These are phyloP conservation scores for Penaeus indicus DNA, from an alignment of 1,140 invertebrate genomes.

Conservation along the genomic window DNA sequence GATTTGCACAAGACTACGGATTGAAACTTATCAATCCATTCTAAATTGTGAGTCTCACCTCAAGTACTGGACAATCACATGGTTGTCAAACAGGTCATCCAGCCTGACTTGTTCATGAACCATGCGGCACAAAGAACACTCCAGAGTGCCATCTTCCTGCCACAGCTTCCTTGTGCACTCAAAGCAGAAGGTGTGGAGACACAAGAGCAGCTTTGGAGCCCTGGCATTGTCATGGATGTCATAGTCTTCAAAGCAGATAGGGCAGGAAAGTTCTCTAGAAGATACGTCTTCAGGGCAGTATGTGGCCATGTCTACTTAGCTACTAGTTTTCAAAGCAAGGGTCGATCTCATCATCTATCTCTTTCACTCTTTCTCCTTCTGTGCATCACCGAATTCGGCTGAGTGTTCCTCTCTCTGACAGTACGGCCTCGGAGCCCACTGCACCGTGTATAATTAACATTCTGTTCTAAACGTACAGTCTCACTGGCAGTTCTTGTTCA, in stretches of 20 bases:
- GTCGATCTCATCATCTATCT: too few species aligned
- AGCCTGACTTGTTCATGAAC: conserved; percentile 30
- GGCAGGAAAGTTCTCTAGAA: conserved; percentile 39
- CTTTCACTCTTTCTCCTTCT: too few species aligned
- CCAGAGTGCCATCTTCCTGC: conserved; percentile 38
- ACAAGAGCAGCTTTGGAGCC: conserved; percentile 48
- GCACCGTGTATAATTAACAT: too few species aligned
- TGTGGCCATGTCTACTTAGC: conserved; percentile 35
- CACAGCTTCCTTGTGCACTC: conserved; percentile 41
- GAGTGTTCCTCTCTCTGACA: too few species aligned
- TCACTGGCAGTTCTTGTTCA: too few species aligned
- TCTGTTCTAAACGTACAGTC: too few species aligned
- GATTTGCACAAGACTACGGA: too few species aligned
- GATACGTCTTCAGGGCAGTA: conserved; percentile 47
- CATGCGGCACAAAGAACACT: conserved; percentile 55
- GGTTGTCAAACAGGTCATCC: conserved; percentile 47
- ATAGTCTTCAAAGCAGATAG: conserved; percentile 59
- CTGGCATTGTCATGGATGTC: conserved; percentile 31
- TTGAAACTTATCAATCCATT: too few species aligned
- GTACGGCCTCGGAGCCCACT: too few species aligned
- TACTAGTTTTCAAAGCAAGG: too few species aligned
- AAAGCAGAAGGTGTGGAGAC: conserved; percentile 55
- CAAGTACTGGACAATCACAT: conserved; percentile 41
- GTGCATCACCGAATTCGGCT: too few species aligned
- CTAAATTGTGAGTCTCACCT: conserved; percentile 1